Percentiles rank a stretch among this genome's conserved stretches.
phyloP scores from a whole-genome alignment of 2,888 invertebrate species.

The Drosophila pseudotakahashii region DNA sequence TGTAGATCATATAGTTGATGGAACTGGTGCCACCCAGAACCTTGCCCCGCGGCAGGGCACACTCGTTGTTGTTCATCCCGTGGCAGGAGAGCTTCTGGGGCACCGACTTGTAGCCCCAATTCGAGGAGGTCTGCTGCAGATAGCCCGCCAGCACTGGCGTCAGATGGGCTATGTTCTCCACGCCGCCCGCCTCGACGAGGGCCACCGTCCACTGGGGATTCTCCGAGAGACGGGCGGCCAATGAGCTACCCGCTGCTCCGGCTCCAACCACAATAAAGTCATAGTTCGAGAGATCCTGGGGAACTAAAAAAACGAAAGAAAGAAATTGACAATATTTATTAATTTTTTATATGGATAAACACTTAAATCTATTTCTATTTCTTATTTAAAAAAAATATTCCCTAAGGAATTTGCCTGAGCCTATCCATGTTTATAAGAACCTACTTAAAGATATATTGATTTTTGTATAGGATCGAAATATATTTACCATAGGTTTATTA shows the following conservation, averaged over 20 bases:
- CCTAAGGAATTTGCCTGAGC: no score
- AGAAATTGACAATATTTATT: no score
- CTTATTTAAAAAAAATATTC: no score
- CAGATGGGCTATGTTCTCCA: constrained; percentile 82
- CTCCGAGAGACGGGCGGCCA: constrained; percentile 84
- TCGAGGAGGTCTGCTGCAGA: constrained; percentile 85
- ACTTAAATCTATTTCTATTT: no score
- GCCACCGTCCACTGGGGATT: constrained; percentile 84
- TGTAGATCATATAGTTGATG: constrained; percentile 89
- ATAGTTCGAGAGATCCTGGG: constrained; percentile 86
- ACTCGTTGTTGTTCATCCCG: constrained; percentile 83
- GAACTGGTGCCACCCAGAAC: constrained; percentile 87
- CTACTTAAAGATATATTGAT: no score
- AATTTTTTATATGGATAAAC: no score
- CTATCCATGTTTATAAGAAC: no score
- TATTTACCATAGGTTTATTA: no score
- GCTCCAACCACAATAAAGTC: constrained; percentile 94
- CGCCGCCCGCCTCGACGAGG: constrained; percentile 85
- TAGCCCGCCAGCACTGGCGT: constrained; percentile 78
- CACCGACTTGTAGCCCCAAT: constrained; percentile 90
- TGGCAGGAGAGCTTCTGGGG: constrained; percentile 87
- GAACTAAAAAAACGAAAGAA: constrained; percentile 49
- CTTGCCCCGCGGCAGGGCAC: constrained; percentile 86
- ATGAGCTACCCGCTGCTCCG: constrained; percentile 90
- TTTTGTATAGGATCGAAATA: no score